Evolutionary conservation across 2,113 vertebrate genomes (phyloP).

Genomic region (Saccopteryx bilineata): DNA sequence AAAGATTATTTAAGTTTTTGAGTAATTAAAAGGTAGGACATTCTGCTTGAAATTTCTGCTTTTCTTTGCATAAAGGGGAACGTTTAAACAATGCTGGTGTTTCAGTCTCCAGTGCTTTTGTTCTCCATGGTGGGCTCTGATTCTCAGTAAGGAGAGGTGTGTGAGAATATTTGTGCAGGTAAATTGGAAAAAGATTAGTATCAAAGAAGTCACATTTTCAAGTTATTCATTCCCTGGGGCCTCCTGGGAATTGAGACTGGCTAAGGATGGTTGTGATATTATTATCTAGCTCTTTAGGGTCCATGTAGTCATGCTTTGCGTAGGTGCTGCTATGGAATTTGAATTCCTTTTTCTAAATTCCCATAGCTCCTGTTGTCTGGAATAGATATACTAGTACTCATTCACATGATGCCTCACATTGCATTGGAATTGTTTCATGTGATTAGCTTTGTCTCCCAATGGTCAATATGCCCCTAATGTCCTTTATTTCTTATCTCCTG

Average conservation of each 20-base stretch:
- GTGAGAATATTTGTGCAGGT: not conserved
- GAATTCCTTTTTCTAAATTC: not conserved
- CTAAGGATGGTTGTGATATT: not conserved
- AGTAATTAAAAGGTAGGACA: not conserved
- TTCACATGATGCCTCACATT: conserved; percentile 16
- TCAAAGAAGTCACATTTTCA: not conserved
- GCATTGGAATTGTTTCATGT: not conserved
- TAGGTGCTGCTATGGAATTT: not conserved
- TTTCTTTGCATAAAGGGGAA: not conserved
- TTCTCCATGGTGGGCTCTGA: not conserved
- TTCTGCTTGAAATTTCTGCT: not conserved
- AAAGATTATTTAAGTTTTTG: not conserved
- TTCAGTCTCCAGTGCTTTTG: not conserved
- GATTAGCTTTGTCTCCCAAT: conserved; percentile 19
- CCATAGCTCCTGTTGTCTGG: not conserved
- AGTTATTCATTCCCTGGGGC: not conserved
- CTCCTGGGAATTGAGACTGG: not conserved
- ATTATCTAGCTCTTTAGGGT: not conserved
- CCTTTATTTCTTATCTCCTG: conserved; percentile 25
- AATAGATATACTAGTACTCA: not conserved
- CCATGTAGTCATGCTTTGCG: not conserved
- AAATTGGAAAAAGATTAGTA: not conserved
- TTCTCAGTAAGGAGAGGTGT: not conserved
- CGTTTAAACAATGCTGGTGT: not conserved
- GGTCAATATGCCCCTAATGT: not conserved